phyloP scores from a whole-genome alignment of 1,140 invertebrate species.

The Trichonephila clavipes region DNA sequence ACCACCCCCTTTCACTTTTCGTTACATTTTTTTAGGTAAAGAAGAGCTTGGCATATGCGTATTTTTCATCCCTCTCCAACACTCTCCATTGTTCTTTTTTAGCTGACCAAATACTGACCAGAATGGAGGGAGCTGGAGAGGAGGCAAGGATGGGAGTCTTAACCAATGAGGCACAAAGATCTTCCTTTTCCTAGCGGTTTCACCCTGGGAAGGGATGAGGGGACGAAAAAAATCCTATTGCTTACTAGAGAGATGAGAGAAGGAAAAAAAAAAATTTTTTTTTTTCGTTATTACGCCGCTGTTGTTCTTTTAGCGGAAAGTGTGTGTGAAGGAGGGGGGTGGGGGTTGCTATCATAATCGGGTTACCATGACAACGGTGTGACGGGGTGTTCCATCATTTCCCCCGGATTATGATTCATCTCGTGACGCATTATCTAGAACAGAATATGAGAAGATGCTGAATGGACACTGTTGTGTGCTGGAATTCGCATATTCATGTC shows the following conservation, averaged over 20 bases:
- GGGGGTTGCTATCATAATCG: slow-evolving; percentile 72
- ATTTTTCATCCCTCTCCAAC: slow-evolving; percentile 51
- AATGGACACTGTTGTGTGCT: slow-evolving; percentile 53
- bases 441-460: slow-evolving; percentile 36
- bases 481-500: slow-evolving; percentile 53
- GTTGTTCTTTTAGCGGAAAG: slow-evolving; percentile 73
- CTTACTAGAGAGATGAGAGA: slow-evolving; percentile 15
- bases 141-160: background rate
- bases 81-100: background rate
- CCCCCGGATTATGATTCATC: slow-evolving; percentile 75
- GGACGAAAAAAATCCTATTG: slow-evolving; percentile 58
- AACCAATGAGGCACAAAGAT: slow-evolving; percentile 71
- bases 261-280: slow-evolving; percentile 38
- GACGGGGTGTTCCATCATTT: slow-evolving; percentile 76
- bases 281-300: slow-evolving; percentile 40
- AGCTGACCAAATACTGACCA: slow-evolving; percentile 70
- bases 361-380: slow-evolving; percentile 70
- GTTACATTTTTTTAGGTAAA: background rate
- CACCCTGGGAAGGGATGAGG: background rate
- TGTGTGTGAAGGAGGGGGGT: slow-evolving; percentile 42
- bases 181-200: slow-evolving; percentile 22
- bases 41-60: slow-evolving; percentile 55
- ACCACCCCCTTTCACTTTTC: background rate
- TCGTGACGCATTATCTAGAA: slow-evolving; percentile 69
- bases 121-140: background rate